Base-by-base conservation (phyloP, 2,113 vertebrate genomes). In the Paramormyrops kingsleyae region DNA sequence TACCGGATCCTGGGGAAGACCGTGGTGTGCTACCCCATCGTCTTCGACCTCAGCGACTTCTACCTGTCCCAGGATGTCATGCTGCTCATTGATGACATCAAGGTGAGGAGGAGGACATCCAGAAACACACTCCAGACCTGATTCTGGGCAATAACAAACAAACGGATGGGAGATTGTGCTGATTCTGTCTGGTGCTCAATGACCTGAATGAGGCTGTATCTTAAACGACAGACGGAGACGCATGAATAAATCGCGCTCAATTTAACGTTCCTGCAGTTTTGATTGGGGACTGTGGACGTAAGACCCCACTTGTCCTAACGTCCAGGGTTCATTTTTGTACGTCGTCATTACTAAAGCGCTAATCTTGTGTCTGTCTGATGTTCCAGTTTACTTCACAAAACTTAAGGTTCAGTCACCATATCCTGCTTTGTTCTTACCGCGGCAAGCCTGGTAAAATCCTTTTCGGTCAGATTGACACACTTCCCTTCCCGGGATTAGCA, bases 21-120 rank as follows among this genome's bases (percentile, higher is more conserved):
- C 5, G 98, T 99, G 83, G 99, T 99, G 90, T 99, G 97, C 94
- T 99, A 99, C 93, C 98, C 99, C 0, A 99, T 99, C 92, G 98
- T 99, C 92, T 99, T 99, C 92, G 98, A 99, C 95, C 95, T 99
- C 31, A 99, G 99, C 89, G 99, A 99, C 95, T 99, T 99, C 94
- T 99, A 99, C 96, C 96, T 99, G 97, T 99, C 98, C 90, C 99
- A 99, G 90, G 98, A 99, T 93, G 98, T 99, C 84, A 97, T 99
- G 96, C 96, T 99, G 94, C 95, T 99, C 93, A 99, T 99, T 90
- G 99, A 99, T 93, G 99, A 99, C 94, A 99, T 99, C 94, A 99
- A 98, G 98, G 99, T 99, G 96, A 94, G 93, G 89, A 56, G 83
- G 91, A 84, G 21, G 24, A 47, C 24, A 10, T 46, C 21, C 19